Percentiles rank a stretch among this genome's conserved stretches.
These are phyloP conservation scores for Eilema depressum DNA, from an alignment of 2,888 invertebrate species.

Conservation along the genomic window DNA sequence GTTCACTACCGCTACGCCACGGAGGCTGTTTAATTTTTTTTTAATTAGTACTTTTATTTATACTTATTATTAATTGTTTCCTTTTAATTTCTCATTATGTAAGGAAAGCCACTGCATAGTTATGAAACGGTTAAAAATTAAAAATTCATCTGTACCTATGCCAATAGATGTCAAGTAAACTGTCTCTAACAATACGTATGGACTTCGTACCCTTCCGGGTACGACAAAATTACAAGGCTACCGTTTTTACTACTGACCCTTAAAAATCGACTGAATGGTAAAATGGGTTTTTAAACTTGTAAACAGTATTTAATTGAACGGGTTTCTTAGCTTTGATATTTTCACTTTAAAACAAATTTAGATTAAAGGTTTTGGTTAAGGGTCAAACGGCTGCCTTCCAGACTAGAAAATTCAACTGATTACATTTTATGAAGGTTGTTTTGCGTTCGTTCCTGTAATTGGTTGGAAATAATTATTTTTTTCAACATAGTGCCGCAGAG, in stretches of 20 bases:
- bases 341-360: not conserved
- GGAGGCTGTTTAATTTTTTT: too few species aligned
- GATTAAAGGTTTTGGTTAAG: slow-evolving; percentile 5
- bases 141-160: not conserved
- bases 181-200: not conserved
- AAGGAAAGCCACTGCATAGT: too few species aligned
- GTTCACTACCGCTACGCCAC: too few species aligned
- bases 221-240: not conserved
- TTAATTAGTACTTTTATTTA: too few species aligned
- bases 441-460: not conserved
- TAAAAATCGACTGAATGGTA: not conserved
- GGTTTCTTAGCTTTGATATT: slow-evolving; percentile 7
- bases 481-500: not conserved
- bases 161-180: not conserved
- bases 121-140: too few species aligned
- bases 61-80: too few species aligned
- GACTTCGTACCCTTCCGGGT: not conserved
- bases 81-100: not conserved
- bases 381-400: slow-evolving; percentile 9
- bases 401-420: slow-evolving; percentile 9
- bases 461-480: not conserved
- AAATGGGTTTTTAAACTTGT: not conserved
- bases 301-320: not conserved
- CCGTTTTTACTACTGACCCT: not conserved
- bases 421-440: slow-evolving; percentile 31